Conservation (phyloP, 1,140 invertebrate genomes). For the Polypedilum vanderplanki region DNA sequence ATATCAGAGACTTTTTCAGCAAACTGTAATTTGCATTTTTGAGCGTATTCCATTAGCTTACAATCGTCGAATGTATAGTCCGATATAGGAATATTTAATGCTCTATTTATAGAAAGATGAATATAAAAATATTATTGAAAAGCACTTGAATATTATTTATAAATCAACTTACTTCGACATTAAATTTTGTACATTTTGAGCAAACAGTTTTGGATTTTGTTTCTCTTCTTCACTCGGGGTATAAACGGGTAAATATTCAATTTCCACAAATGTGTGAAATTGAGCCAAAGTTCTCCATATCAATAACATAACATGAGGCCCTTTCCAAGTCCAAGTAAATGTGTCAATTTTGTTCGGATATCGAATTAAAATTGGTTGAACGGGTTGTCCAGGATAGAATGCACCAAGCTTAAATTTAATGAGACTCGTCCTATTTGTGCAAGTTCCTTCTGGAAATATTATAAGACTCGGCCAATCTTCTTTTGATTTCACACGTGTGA, state of each 20-base stretch:
- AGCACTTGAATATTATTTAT: constrained; percentile 19
- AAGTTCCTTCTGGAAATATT: constrained; percentile 94
- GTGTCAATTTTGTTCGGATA: constrained; percentile 90
- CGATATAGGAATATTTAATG: constrained; percentile 72
- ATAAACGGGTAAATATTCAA: constrained; percentile 93
- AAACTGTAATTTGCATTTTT: constrained; percentile 69
- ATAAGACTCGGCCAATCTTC: constrained; percentile 91
- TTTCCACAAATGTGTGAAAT: constrained; percentile 82
- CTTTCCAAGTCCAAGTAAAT: constrained; percentile 96
- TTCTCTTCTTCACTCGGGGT: constrained; percentile 79
- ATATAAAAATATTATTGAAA: not conserved
- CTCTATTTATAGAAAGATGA: constrained; percentile 48
- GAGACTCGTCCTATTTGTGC: constrained; percentile 85
- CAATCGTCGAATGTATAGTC: constrained; percentile 93
- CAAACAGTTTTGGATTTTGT: constrained; percentile 80
- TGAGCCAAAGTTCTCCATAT: constrained; percentile 88
- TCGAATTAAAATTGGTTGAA: constrained; percentile 87
- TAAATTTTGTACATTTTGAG: constrained; percentile 78
- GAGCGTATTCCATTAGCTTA: constrained; percentile 71
- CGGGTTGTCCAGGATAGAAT: constrained; percentile 87
- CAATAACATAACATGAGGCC: constrained; percentile 85
- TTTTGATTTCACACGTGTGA: constrained; percentile 70
- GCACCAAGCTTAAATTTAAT: constrained; percentile 94
- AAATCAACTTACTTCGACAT: constrained; percentile 77
- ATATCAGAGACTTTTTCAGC: constrained; percentile 68